Conservation (phyloP, 92 coral and sea anemone species). For the Parazoanthus darwini region DNA sequence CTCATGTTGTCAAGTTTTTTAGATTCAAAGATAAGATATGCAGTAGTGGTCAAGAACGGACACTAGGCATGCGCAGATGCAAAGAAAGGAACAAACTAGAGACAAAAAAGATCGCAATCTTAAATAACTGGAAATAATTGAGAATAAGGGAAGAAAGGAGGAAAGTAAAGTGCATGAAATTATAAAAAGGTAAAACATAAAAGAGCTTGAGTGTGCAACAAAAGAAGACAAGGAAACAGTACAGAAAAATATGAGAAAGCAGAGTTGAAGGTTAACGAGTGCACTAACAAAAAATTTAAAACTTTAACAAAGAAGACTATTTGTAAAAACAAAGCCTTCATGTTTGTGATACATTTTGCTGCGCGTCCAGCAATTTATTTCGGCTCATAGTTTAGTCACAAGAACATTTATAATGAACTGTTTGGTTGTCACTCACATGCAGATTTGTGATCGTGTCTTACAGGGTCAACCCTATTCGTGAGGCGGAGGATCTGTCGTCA, state of each 20-base stretch:
- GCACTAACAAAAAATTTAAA: neutral
- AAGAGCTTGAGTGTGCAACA: no score
- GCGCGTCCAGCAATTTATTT: neutral
- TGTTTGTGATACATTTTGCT: neutral
- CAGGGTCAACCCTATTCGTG: conserved; percentile 83
- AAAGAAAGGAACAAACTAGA: neutral
- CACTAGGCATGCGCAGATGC: neutral
- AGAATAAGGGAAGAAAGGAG: no score
- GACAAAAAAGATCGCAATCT: neutral
- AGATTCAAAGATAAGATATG: neutral
- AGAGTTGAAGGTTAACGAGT: neutral
- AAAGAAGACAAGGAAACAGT: no score
- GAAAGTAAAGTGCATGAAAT: no score
- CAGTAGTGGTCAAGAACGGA: neutral
- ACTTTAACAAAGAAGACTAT: neutral
- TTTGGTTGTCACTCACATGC: neutral
- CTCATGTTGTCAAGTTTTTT: neutral
- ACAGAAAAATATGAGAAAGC: neutral
- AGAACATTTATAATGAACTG: neutral
- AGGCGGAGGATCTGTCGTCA: conserved; percentile 74
- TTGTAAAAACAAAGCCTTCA: neutral
- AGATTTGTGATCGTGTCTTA: neutral
- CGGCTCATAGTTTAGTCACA: neutral
- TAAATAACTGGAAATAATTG: neutral
- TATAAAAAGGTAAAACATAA: no score